Conservation (phyloP, 1,140 invertebrate genomes). For the Polypedilum pembai region DNA sequence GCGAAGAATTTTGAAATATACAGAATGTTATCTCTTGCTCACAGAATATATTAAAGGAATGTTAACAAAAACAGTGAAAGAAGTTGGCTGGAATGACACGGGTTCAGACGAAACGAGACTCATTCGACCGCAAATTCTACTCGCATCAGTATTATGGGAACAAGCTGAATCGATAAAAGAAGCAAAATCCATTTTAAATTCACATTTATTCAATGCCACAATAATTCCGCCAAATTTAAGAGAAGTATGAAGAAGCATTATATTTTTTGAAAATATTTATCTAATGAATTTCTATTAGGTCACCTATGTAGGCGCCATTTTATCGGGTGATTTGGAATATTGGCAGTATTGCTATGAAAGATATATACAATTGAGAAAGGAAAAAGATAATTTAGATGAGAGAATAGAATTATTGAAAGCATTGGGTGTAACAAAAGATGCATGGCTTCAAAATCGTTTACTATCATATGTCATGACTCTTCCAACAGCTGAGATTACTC, state of each 20-base stretch:
- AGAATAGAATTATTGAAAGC: constrained; percentile 59
- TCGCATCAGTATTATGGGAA: constrained; percentile 42
- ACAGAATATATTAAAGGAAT: constrained; percentile 55
- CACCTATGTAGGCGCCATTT: constrained; percentile 41
- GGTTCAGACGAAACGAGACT: constrained; percentile 54
- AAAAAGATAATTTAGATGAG: constrained; percentile 56
- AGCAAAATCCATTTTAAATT: constrained; percentile 41
- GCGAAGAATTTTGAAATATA: constrained; percentile 60
- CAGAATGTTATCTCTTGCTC: constrained; percentile 56
- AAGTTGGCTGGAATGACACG: constrained; percentile 59
- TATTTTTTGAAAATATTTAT: neutral
- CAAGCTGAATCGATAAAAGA: constrained; percentile 41
- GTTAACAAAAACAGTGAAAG: constrained; percentile 52
- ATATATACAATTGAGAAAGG: constrained; percentile 48
- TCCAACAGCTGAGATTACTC: constrained; percentile 58
- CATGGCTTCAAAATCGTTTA: constrained; percentile 63
- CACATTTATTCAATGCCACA: constrained; percentile 39
- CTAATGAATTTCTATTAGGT: constrained; percentile 34
- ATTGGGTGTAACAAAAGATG: constrained; percentile 58
- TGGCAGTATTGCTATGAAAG: constrained; percentile 67
- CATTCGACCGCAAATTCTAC: constrained; percentile 40
- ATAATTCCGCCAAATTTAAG: constrained; percentile 40
- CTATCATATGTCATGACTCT: constrained; percentile 59
- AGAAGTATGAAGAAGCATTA: constrained; percentile 35
- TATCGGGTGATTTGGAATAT: constrained; percentile 58